Percentiles rank a stretch among this genome's conserved stretches.
These are phyloP conservation scores for Drosophila cardini DNA, from an alignment of 1,140 invertebrate species.

Conservation along the genomic window DNA sequence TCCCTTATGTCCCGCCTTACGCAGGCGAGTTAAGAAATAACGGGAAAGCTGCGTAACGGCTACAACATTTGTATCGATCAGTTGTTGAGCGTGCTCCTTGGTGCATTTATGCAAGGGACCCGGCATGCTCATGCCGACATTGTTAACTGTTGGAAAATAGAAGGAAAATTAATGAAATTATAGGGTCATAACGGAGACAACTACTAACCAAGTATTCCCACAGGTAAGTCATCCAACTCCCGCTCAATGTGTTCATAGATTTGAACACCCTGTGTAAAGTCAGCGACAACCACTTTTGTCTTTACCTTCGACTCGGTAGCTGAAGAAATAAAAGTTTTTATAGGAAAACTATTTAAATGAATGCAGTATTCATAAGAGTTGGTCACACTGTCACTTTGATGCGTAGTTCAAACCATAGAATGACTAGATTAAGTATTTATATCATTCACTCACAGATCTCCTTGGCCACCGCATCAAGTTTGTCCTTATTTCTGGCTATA, in stretches of 20 bases:
- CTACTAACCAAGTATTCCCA: constrained; percentile 92
- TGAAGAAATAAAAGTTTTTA: neutral
- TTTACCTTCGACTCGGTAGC: constrained; percentile 87
- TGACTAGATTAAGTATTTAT: too few species aligned
- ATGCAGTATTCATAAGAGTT: too few species aligned
- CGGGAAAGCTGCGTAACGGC: constrained; percentile 93
- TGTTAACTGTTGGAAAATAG: constrained; percentile 90
- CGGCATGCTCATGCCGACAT: constrained; percentile 93
- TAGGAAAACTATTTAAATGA: neutral
- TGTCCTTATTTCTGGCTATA: constrained; percentile 91
- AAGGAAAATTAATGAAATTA: neutral
- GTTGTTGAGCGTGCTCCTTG: constrained; percentile 90
- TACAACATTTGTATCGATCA: constrained; percentile 94
- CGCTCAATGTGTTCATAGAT: constrained; percentile 89
- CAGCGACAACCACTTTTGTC: constrained; percentile 90
- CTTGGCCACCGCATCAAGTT: constrained; percentile 89
- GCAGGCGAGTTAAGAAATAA: constrained; percentile 91
- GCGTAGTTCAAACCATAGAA: too few species aligned
- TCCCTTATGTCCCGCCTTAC: constrained; percentile 89
- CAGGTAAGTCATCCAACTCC: constrained; percentile 88
- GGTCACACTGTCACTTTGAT: too few species aligned
- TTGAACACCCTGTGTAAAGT: constrained; percentile 90
- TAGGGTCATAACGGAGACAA: neutral
- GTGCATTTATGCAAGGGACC: constrained; percentile 91
- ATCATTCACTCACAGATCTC: constrained; percentile 90